phyloP scores from a whole-genome alignment of 2,888 invertebrate species.

The Dryobotodes eremita region DNA sequence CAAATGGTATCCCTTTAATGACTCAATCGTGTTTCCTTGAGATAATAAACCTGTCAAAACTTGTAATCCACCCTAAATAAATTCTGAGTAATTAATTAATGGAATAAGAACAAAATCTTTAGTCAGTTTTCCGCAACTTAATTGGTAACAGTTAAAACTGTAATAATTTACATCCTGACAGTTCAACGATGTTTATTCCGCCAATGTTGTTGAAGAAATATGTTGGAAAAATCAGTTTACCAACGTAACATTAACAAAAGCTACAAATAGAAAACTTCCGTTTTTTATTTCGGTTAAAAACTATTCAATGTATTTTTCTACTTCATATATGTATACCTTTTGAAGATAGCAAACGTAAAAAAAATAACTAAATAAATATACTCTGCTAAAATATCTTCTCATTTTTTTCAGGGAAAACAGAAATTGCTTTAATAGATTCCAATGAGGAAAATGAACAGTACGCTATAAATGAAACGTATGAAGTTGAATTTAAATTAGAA shows the following conservation, averaged over 20 bases:
- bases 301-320: not conserved
- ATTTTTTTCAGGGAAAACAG: not conserved
- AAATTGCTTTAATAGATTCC: not conserved
- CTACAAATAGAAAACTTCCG: not conserved
- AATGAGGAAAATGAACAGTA: slow-evolving; percentile 9
- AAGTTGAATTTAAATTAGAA: slow-evolving; percentile 17
- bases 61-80: slow-evolving; percentile 43
- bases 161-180: slow-evolving; percentile 11
- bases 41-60: slow-evolving; percentile 58
- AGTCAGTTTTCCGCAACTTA: slow-evolving; percentile 19
- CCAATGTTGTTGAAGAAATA: not conserved
- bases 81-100: slow-evolving; percentile 41
- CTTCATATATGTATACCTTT: too few species aligned
- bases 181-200: not conserved
- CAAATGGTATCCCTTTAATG: slow-evolving; percentile 46
- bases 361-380: not conserved
- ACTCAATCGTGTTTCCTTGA: slow-evolving; percentile 39
- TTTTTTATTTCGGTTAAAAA: not conserved
- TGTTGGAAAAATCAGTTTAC: not conserved
- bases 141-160: slow-evolving; percentile 4
- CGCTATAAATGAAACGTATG: slow-evolving; percentile 15
- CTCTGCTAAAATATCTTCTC: not conserved
- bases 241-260: not conserved
- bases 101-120: slow-evolving; percentile 42
- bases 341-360: not conserved